Evolutionary conservation across 37 sponge, comb jelly and placozoan species (phyloP), one percentile per base, ranked within the genome.

Genomic region (Halichondria panicea): DNA sequence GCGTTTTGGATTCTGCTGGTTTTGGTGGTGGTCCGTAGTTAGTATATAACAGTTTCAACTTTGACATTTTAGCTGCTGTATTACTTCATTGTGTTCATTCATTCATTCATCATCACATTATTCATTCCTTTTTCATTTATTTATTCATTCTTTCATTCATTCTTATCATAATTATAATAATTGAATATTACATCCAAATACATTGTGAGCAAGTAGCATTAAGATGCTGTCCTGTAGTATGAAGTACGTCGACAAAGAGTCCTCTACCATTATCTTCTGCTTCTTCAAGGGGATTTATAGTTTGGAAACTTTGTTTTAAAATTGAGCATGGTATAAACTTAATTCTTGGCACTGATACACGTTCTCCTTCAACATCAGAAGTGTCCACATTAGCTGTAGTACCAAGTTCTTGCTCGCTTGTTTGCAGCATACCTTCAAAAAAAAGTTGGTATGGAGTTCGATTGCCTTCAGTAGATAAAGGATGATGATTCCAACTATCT

Each of bases 401-500:
- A 15, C 52, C 15, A 15, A 48, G 13, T 48, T 15, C 52, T 48
- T 18, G 15, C 13, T 48, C 11, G 52, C 15, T 48, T 11, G 52
- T 18, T 48, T n/a, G n/a, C n/a, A n/a, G n/a, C n/a, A n/a, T n/a
- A n/a, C 52, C 52, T 48, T 48, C 52, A 48, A 48, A 48, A 48
- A 48, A 48, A 48, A 48, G 52, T 48, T 48, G 52, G 15, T 18
- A 15, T 18, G 52, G 52, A 37, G 48, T n/a, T n/a, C n/a, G n/a
- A 8, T 68, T 68, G 48, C 50, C 50, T 9, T 22, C 46, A 44
- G 40, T 68, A 43, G 70, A 68, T 19, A 67, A 38, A 46, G 28
- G 12, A 44, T 80, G 81, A 31, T 80, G 35, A 35, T 80, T 80
- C 81, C 81, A 80, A 27, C 41, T 37, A 2, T 68, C 81, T 32